These are phyloP conservation scores for Gnathonemus echidnorhynchus DNA, from an alignment of 2,113 vertebrate genomes.

Conservation along the genomic window DNA sequence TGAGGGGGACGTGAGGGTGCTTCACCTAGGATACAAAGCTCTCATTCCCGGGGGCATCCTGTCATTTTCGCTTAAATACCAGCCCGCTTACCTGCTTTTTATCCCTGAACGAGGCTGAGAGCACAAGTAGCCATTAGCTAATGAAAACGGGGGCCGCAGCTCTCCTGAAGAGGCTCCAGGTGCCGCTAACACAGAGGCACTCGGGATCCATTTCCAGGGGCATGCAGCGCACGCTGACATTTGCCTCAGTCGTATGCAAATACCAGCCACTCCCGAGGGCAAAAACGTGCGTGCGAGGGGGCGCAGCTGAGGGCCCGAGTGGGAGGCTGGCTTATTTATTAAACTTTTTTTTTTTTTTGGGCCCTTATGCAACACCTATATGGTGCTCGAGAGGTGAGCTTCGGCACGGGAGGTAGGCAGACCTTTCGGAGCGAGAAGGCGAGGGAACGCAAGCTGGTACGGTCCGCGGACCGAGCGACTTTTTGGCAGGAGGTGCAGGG, in stretches of 20 bases:
- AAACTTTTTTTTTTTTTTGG: neutral
- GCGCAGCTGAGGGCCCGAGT: neutral
- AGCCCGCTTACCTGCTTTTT: neutral
- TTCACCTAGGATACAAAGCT: slow-evolving; percentile 59
- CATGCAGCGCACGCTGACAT: neutral
- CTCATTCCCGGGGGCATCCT: neutral
- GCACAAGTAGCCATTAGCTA: slow-evolving; percentile 17
- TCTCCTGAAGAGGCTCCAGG: neutral
- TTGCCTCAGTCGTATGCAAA: slow-evolving; percentile 14
- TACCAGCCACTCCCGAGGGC: slow-evolving; percentile 10
- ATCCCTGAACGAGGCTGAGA: neutral
- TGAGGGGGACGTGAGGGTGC: slow-evolving; percentile 46
- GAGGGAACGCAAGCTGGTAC: slow-evolving; percentile 70
- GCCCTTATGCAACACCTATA: slow-evolving; percentile 52
- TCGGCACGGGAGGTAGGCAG: slow-evolving; percentile 34
- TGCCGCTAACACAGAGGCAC: neutral
- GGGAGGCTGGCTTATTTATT: neutral
- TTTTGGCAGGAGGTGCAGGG: slow-evolving; percentile 65
- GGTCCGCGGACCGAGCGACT: slow-evolving; percentile 73
- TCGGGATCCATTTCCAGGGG: slow-evolving; percentile 6
- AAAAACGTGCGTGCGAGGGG: neutral
- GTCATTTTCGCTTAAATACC: slow-evolving; percentile 8
- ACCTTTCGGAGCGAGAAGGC: slow-evolving; percentile 74
- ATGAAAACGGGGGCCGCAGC: neutral
- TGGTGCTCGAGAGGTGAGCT: slow-evolving; percentile 61